These are phyloP conservation scores for Lissocephala sabroskyi DNA, from an alignment of 2,888 invertebrate genomes.

Conservation along the genomic window DNA sequence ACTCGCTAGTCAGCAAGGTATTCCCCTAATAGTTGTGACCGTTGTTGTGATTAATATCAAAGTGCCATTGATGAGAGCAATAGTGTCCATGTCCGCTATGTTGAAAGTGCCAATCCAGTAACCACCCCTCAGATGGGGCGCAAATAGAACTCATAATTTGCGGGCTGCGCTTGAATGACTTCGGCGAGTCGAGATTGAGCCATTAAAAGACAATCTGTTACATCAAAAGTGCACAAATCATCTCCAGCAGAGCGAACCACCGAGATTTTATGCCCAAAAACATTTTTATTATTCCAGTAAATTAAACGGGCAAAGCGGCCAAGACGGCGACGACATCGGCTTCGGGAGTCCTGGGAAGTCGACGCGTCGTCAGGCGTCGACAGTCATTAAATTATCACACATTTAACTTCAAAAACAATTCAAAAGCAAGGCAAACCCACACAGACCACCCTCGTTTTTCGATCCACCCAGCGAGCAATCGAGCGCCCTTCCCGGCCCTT, in stretches of 20 bases:
- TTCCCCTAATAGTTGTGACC: too few species aligned
- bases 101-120: too few species aligned
- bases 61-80: too few species aligned
- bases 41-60: too few species aligned
- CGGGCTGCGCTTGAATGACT: not conserved
- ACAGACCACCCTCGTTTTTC: too few species aligned
- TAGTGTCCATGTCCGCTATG: too few species aligned
- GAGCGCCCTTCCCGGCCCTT: conserved; percentile 18
- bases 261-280: conserved; percentile 47
- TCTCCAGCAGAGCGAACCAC: conserved; percentile 37
- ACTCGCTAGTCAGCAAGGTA: too few species aligned
- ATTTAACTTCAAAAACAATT: conserved; percentile 71
- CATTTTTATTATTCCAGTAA: conserved; percentile 66
- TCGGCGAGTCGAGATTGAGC: conserved; percentile 15
- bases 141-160: conserved; percentile 8
- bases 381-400: conserved; percentile 72
- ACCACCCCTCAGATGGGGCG: not conserved
- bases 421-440: conserved; percentile 46
- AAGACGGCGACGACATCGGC: conserved; percentile 5
- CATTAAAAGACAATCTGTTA: conserved; percentile 64
- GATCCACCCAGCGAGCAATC: not conserved
- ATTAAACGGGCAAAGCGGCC: conserved; percentile 43
- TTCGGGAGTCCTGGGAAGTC: too few species aligned
- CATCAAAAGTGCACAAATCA: conserved; percentile 62
- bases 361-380: conserved; percentile 55